Evolutionary conservation across 2,888 invertebrate genomes (phyloP), one percentile per base, ranked within the genome.

Genomic region (Gymnocheta viridis): DNA sequence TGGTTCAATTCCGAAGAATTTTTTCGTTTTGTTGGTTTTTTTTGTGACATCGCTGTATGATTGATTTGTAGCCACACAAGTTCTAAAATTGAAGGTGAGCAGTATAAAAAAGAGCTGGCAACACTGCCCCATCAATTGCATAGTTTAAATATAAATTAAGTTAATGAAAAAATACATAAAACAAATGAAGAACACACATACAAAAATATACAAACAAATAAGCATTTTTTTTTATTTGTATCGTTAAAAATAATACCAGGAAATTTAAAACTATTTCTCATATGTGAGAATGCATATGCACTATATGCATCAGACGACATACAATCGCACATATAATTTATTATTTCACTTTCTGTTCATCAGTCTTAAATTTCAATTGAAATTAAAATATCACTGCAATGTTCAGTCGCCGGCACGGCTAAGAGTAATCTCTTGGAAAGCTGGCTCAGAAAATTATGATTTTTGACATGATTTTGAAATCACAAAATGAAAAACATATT

Each of bases 161-260:
- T 82, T 74, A 66, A 72, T 72, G 80, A 69, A 66, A 74, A 83
- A 82, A 82, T 44, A 72, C 70, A 83, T 80, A 76, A 80, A 80
- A 76, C 76, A 80, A 83, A 76, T 66, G 35, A 70, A 88, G 82
- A 86, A 87, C 85, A 78, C 62, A 32, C 77, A 51, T 29, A 4
- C 12, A 58, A 51, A 60, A 24, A 24, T 17, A n/a, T 47, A 41
- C 27, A 62, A 62, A 62, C 51, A 62, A 51, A 41, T 27, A 49
- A 38, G 32, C 62, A 51, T 17, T 60, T 41, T 49, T 19, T n/a
- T n/a, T n/a, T n/a, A n/a, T n/a, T n/a, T 41, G 44, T 51, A 70
- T 64, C 6, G 22, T 66, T 44, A 14, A 56, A 73, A 82, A 82
- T 77, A 69, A 78, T 67, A 73, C 78, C 78, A 82, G 82, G 82